Base-by-base conservation (phyloP, 1,140 invertebrate species). In the Neomicropteryx cornuta region DNA sequence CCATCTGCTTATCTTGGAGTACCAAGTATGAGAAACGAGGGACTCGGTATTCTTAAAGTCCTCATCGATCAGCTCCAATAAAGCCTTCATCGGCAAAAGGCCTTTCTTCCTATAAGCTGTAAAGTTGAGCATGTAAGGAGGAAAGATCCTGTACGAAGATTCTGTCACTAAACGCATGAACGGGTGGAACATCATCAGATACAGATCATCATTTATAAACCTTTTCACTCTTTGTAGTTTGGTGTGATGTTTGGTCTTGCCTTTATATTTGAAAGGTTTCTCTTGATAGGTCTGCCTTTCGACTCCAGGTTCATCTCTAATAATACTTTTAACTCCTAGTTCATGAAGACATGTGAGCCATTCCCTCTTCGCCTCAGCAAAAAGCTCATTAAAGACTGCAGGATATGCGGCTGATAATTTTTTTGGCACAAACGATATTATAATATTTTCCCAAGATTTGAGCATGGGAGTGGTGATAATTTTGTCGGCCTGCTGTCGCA, bases 101-200 rank as follows among this genome's bases (percentile, higher is more conserved):
- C 41, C 43, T 43, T 46, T 51, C 11, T 47, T 39, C 24, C 54
- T 51, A 42, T 66, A 69, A 14, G 40, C 50, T 11, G 39, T 20
- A 38, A 72, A 63, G 44, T 71, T 47, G 17, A 62, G 60, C 11
- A 73, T 47, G 16, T 56, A 45, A 1, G 52, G 33, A 2, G 70
- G 69, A 38, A 77, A 47, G 3, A 60, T 46, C 0, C 36, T 33
- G 0, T 56, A 47, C 2, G 70, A 68, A 14, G 60, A 61, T 5
- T 52, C 50, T 1, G 74, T 47, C 2, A 77, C 63, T 29, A 54
- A 59, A n/a, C 64, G 58, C 34, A 77, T 55, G 3, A 74, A 55
- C 11, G 60, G 63, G 39, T 75, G 66, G 2, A 71, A 49, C 4
- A 75, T 61, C 4, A 70, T 61, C 33, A 71, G 66, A 39, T 58